Evolutionary conservation across 1,140 invertebrate genomes (phyloP).

Genomic region (Leguminivora glycinivorella): DNA sequence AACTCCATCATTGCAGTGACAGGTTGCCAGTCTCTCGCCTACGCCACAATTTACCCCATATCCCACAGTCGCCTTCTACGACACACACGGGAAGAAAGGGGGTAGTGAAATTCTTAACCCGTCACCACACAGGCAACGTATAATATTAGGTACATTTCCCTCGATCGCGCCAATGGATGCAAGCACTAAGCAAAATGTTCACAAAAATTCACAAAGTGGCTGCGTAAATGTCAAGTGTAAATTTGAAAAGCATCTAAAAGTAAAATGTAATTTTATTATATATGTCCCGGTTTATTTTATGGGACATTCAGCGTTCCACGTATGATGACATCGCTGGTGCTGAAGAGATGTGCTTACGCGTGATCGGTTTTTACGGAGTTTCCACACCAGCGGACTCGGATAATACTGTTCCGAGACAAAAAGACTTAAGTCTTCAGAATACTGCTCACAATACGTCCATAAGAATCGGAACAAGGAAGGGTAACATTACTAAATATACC

Average conservation of each 20-base stretch:
- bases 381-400: constrained; percentile 38
- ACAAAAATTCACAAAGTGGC: too few species aligned
- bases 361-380: constrained; percentile 45
- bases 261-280: background rate
- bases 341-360: constrained; percentile 41
- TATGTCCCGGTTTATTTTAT: constrained; percentile 8
- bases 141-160: too few species aligned
- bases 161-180: too few species aligned
- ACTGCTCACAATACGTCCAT: background rate
- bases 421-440: background rate
- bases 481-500: constrained; percentile 26
- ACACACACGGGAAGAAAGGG: too few species aligned
- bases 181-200: too few species aligned
- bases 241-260: background rate
- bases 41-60: too few species aligned
- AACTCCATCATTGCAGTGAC: too few species aligned
- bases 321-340: constrained; percentile 32
- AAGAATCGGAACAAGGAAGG: constrained; percentile 31
- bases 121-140: too few species aligned
- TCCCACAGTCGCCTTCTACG: too few species aligned
- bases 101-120: too few species aligned
- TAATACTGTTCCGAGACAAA: constrained; percentile 32
- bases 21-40: too few species aligned
- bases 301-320: background rate
- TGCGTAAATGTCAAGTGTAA: too few species aligned